Base-by-base conservation (phyloP, 2,888 invertebrate species). In the Agrotis ipsilon region DNA sequence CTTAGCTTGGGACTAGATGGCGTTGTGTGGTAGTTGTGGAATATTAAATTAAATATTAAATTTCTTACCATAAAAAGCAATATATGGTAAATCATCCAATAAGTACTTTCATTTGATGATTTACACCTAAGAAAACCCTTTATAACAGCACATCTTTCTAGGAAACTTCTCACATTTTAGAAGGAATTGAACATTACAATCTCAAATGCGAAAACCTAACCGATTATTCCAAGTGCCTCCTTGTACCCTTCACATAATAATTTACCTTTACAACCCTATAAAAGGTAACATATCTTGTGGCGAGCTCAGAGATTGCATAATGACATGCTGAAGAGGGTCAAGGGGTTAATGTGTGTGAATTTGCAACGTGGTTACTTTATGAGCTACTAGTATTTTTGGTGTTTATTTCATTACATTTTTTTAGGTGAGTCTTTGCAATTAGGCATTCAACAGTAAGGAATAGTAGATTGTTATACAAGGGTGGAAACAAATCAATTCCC, bases 311-410 rank as follows among this genome's bases (percentile, higher is more conserved):
- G 61, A 65, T 72, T 70, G 52, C 68, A 70, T 64, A 72, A 72
- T 67, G 81, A 78, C 70, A 55, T 19, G 43, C 62, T 72, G 78
- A 66, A 49, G 59, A 67, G 78, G 78, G 76, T 76, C 43, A 24
- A 46, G 46, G 51, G 72, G 52, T 27, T 64, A 59, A 49, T 21
- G 48, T 58, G 21, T 58, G 58, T 24, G 61, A 52, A 71, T 71
- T 77, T 76, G 69, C 57, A 39, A 13, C 14, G 32, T 49, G 27
- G 72, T 77, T 21, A 19, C 21, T 13, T 54, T 43, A 55, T 61
- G 18, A 52, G 39, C 39, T 21, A 13, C 13, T 32, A 16, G 32
- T 48, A 48, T 48, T 55, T 54, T 46, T 16, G 2, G 61, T 0
- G 9, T 4, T 1, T 11, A 6, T n/a, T 6, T 32, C 5, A 32